Conservation (phyloP, 1,140 invertebrate species). For the Drosophila micromelanica region DNA sequence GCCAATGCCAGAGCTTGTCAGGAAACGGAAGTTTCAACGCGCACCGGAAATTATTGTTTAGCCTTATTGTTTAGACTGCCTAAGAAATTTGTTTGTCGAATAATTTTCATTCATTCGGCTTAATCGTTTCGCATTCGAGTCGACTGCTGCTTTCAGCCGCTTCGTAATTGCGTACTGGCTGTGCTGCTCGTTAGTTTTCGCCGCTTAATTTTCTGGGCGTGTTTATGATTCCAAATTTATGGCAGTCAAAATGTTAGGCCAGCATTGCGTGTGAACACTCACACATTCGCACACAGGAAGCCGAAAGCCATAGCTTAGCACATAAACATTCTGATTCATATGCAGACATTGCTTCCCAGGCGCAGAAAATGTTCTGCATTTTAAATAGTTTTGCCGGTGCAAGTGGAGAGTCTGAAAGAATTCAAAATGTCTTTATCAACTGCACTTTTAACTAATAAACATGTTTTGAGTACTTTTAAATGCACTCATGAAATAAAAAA, state of each 20-base stretch:
- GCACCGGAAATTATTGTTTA: slow-evolving; percentile 80
- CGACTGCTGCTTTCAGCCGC: slow-evolving; percentile 22
- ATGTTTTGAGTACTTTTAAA: too few relatives aligned
- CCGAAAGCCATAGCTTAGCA: slow-evolving; percentile 21
- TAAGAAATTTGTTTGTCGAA: slow-evolving; percentile 80
- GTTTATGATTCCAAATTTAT: slow-evolving; percentile 65
- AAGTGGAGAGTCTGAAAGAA: neutral
- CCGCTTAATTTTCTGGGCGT: slow-evolving; percentile 66
- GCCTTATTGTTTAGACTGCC: slow-evolving; percentile 79
- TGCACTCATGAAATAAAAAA: too few relatives aligned
- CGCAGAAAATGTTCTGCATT: slow-evolving; percentile 4
- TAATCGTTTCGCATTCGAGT: slow-evolving; percentile 47
- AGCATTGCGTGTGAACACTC: slow-evolving; percentile 42
- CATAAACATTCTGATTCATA: slow-evolving; percentile 42
- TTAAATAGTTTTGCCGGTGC: neutral
- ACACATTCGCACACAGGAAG: slow-evolving; percentile 17
- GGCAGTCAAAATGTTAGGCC: slow-evolving; percentile 46
- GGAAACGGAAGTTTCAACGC: slow-evolving; percentile 80
- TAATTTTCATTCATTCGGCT: slow-evolving; percentile 71
- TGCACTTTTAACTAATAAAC: neutral
- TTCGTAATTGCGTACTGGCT: slow-evolving; percentile 8
- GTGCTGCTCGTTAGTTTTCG: slow-evolving; percentile 33
- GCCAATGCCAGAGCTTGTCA: slow-evolving; percentile 50
- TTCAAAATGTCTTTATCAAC: neutral
- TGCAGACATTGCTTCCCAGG: slow-evolving; percentile 37